A percentile compares a stretch with the other conserved stretches of the same genome.
Evolutionary conservation across 2,797 vertebrate species (phyloP).

Genomic region (Pampus argenteus): DNA sequence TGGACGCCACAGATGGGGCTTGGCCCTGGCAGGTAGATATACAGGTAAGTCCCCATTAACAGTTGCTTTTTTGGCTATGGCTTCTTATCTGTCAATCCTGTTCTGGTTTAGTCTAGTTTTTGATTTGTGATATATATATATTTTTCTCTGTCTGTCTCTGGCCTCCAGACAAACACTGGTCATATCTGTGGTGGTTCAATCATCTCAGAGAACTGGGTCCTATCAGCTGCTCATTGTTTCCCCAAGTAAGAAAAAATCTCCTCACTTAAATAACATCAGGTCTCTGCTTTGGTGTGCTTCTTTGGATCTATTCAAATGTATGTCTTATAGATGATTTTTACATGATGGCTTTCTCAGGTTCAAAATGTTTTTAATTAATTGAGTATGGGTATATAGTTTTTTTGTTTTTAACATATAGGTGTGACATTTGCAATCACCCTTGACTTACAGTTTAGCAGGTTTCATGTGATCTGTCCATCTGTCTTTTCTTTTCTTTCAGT

Average conservation of each 20-base stretch:
- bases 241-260: constrained; percentile 72
- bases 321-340: background rate
- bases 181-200: constrained; percentile 85
- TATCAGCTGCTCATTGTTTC: constrained; percentile 87
- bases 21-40: constrained; percentile 88
- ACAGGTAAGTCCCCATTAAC: constrained; percentile 67
- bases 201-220: constrained; percentile 78
- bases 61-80: background rate
- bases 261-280: background rate
- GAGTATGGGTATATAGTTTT: background rate
- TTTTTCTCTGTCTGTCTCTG: no score
- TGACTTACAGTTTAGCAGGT: background rate
- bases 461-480: constrained; percentile 6
- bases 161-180: constrained; percentile 35
- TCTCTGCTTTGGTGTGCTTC: background rate
- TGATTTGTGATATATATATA: no score
- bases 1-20: constrained; percentile 58
- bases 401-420: background rate
- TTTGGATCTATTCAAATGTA: background rate
- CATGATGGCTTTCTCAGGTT: background rate
- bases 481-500: constrained; percentile 43
- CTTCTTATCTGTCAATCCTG: background rate
- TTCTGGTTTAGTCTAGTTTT: constrained; percentile 11
- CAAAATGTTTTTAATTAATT: background rate
- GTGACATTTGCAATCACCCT: constrained; percentile 17